Base-by-base conservation (phyloP, 2,888 invertebrate species). In the Phengaris arion region DNA sequence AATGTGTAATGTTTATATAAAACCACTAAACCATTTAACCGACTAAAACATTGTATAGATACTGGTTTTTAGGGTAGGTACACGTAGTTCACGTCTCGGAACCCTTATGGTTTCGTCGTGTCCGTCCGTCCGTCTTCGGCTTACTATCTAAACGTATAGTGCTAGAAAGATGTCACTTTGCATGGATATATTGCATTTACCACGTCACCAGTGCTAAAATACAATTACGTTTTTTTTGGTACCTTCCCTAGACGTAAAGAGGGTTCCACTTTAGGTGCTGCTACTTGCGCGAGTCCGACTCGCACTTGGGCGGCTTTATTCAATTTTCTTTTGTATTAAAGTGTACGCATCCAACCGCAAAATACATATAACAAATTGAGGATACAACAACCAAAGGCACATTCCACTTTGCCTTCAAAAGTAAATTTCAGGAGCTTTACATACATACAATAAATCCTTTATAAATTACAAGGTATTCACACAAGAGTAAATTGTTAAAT, bases 321-420 rank as follows among this genome's bases (percentile, higher is more conserved):
- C 22, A 70, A 51, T 70, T 70, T 70, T 51, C 15, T 51, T 70
- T 70, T 35, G 35, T 45, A 64, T 64, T 64, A 48, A 70, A 70
- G 70, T 15, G 22, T 70, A 5, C 48, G 22, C 51, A 48, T 22
- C 51, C 51, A 51, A 70, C 51, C 51, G 70, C 51, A 70, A 70
- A 70, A 48, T 45, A 45, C 64, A 35, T 64, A 35, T 64, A 12
- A 64, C 48, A 51, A 51, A 70, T 70, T 51, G 70, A 22, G 9
- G 51, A 70, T 15, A 48, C 8, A 8, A 22, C 35, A 48, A 22
- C n/a, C 70, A 70, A 51, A n/a, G 48, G 51, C 51, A 51, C 12
- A 6, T 51, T 22, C 48, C 70, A 10, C 9, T 51, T 70, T 70
- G 15, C 48, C 70, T n/a, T 70, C 22, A 15, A 48, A 70, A 70